Base-by-base conservation (phyloP, 2,888 invertebrate species). In the Leptodirus hochenwartii region DNA sequence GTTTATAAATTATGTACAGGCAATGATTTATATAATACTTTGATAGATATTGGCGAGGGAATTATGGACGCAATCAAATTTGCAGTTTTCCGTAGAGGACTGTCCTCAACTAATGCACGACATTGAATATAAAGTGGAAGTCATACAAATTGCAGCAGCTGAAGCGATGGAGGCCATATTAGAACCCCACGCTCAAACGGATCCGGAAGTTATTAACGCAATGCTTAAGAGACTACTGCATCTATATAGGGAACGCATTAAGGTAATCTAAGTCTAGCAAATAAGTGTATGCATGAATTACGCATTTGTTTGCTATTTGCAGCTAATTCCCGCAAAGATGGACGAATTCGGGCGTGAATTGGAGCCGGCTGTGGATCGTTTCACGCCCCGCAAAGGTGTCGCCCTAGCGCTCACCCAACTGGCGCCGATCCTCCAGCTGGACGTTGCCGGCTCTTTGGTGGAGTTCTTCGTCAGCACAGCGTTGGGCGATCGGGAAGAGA, bases 261-360 rank as follows among this genome's bases (percentile, higher is more conserved):
- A 71, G 41, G 77, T 76, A 39, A 49, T 58, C 46, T 24, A 10
- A 16, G 12, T 31, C 20, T n/a, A 20, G 9, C 6, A 20, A 8
- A 20, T 20, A 6, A n/a, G 20, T 20, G 8, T 8, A 13, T 17
- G 29, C 25, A 25, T 28, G 29, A 12, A 4, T 27, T 6, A 9
- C 20, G 17, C 34, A 3, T 22, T 14, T 34, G 24, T 33, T 30
- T 9, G 11, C 11, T 6, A 10, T 8, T 35, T 33, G 5, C 50
- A 72, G 64, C 64, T 82, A 64, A 78, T 84, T 44, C 84, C 87
- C 9, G 78, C 87, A 1, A 70, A 72, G 49, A 58, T 85, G 40
- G 95, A 98, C 58, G 76, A 81, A 50, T 88, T 96, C 58, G 93
- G 93, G 9, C 72, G 96, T 38, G 75, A 81, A 49, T 63, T 87